phyloP scores from a whole-genome alignment of 1,140 invertebrate genomes.

The Monomorium pharaonis region DNA sequence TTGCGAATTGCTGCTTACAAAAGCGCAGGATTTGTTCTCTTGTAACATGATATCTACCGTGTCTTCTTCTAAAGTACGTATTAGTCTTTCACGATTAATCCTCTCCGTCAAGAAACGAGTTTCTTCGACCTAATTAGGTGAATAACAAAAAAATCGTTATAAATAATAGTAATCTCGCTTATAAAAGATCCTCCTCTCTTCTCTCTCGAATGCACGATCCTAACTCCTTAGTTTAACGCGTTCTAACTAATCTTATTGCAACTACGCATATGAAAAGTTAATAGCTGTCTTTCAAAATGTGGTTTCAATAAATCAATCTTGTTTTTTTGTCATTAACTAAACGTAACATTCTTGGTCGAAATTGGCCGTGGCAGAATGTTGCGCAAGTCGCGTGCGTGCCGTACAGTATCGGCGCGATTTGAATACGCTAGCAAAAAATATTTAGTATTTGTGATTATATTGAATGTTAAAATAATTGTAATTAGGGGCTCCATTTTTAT shows the following conservation, averaged over 20 bases:
- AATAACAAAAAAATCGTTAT: conserved; percentile 7
- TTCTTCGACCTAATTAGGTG: neutral
- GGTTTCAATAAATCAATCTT: neutral
- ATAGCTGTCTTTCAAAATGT: conserved; percentile 57
- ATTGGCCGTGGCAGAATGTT: neutral
- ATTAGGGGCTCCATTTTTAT: too few relatives aligned
- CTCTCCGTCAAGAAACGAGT: neutral
- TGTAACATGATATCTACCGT: neutral
- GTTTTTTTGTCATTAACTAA: conserved; percentile 7
- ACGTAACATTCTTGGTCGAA: conserved; percentile 6
- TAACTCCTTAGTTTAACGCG: conserved; percentile 27
- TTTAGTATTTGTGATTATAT: too few relatives aligned
- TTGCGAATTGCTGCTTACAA: conserved; percentile 6
- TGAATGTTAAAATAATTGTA: too few relatives aligned
- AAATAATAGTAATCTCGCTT: conserved; percentile 8
- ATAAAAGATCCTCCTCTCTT: conserved; percentile 2
- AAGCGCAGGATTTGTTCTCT: conserved; percentile 8
- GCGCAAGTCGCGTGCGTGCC: neutral
- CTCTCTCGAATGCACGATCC: neutral
- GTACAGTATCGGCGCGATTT: neutral
- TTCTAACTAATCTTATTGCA: conserved; percentile 31
- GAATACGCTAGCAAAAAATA: neutral
- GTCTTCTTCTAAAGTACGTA: conserved; percentile 17
- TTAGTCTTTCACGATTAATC: conserved; percentile 40
- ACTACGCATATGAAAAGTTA: conserved; percentile 56